These are phyloP conservation scores for Phoxinus phoxinus DNA, from an alignment of 2,113 vertebrate species.

Conservation along the genomic window DNA sequence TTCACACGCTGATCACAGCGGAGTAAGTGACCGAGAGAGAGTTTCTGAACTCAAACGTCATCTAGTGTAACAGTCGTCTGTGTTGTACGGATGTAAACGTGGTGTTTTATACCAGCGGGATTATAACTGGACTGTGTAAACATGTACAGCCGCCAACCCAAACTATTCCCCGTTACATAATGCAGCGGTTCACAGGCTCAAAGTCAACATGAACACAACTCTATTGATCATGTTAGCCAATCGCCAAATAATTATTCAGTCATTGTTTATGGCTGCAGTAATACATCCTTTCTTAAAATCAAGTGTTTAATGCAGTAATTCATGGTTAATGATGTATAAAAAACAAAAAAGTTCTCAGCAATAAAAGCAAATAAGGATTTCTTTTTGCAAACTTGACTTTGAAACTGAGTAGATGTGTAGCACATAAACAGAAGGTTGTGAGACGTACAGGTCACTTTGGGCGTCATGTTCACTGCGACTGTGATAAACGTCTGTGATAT, in stretches of 20 bases:
- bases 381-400: neutral
- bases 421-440: neutral
- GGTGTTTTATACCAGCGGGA: neutral
- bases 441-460: neutral
- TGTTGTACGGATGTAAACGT: neutral
- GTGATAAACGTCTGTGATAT: neutral
- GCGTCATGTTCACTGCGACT: neutral
- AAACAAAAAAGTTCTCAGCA: neutral
- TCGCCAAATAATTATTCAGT: neutral
- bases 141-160: neutral
- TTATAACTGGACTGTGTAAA: neutral
- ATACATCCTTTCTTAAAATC: neutral
- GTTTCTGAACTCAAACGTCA: slow-evolving; percentile 5
- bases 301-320: neutral
- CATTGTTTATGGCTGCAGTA: neutral
- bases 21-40: neutral
- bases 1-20: neutral
- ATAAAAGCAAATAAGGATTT: neutral
- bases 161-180: neutral
- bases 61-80: neutral
- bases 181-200: neutral
- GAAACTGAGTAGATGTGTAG: neutral
- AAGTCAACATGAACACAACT: neutral
- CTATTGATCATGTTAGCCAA: neutral
- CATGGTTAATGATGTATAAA: neutral